Conservation (phyloP, 2,797 vertebrate species). For the Halcyon leucocephala region DNA sequence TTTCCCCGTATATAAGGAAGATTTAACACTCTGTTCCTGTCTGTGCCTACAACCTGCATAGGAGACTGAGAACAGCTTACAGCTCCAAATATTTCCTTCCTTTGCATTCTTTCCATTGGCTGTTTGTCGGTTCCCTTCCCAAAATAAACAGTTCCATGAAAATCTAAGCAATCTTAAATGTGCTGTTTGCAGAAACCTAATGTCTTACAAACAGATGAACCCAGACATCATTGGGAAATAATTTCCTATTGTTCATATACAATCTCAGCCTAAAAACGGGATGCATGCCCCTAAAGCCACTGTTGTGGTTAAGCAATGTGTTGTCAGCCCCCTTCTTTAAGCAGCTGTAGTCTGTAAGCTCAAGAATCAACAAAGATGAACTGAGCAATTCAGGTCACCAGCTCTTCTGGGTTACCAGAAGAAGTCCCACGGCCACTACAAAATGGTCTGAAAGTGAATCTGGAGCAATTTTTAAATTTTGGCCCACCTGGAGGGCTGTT, state of each 20-base stretch:
- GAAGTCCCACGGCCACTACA: not conserved
- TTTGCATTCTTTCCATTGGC: not conserved
- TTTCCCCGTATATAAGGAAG: not conserved
- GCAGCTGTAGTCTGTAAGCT: not conserved
- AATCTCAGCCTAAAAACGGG: not conserved
- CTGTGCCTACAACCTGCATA: not conserved
- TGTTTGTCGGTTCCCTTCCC: not conserved
- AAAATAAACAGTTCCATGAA: constrained; percentile 40
- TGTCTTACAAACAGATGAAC: not conserved
- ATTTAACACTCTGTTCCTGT: not conserved
- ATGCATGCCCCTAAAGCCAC: not conserved
- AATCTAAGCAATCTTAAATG: constrained; percentile 15
- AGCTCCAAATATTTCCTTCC: not conserved
- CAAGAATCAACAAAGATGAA: not conserved
- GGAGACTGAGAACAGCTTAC: not conserved
- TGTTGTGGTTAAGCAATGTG: not conserved
- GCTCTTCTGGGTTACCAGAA: not conserved
- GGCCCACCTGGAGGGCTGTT: not conserved
- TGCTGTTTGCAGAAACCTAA: not conserved
- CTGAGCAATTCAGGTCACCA: not conserved
- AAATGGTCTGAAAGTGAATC: not conserved
- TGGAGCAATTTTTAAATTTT: not conserved
- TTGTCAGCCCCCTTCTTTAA: not conserved
- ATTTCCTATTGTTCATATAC: constrained; percentile 14
- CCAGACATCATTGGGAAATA: not conserved